A percentile compares a stretch with the other conserved stretches of the same genome.
These are phyloP conservation scores for Anisognathus igniventris DNA, from an alignment of 2,797 vertebrate species.

Conservation along the genomic window DNA sequence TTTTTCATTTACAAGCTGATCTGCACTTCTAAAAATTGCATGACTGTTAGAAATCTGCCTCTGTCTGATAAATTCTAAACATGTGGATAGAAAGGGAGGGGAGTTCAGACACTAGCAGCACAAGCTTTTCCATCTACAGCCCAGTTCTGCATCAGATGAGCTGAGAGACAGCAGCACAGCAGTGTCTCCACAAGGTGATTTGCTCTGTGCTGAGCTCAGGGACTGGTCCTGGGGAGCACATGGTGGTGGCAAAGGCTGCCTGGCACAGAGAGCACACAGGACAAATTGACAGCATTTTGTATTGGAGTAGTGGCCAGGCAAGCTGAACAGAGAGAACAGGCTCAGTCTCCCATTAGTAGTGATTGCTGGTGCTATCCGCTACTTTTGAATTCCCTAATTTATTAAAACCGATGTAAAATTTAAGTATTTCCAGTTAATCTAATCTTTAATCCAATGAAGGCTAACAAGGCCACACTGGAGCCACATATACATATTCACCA, in stretches of 20 bases:
- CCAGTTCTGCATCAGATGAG: neutral
- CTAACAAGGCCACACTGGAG: neutral
- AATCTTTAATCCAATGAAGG: neutral
- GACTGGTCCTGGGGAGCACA: neutral
- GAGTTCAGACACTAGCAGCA: neutral
- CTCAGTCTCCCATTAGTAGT: neutral
- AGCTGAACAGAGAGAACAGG: neutral
- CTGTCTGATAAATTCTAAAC: neutral
- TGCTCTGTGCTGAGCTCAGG: neutral
- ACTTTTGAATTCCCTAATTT: neutral
- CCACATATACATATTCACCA: too few species aligned
- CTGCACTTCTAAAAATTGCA: neutral
- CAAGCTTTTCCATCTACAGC: neutral
- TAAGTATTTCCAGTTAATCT: neutral
- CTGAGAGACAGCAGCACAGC: rapidly evolving
- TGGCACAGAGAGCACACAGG: neutral
- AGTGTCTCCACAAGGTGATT: rapidly evolving
- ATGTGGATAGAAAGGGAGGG: neutral
- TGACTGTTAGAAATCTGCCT: neutral
- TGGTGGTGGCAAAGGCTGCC: rapidly evolving
- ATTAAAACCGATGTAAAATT: neutral
- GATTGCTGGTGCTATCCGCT: neutral
- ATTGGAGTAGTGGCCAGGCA: neutral
- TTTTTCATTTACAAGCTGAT: neutral
- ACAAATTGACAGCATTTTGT: rapidly evolving